Evolutionary conservation across 2,888 invertebrate genomes (phyloP), one percentile per base, ranked within the genome.

Genomic region (Tipula helvola): DNA sequence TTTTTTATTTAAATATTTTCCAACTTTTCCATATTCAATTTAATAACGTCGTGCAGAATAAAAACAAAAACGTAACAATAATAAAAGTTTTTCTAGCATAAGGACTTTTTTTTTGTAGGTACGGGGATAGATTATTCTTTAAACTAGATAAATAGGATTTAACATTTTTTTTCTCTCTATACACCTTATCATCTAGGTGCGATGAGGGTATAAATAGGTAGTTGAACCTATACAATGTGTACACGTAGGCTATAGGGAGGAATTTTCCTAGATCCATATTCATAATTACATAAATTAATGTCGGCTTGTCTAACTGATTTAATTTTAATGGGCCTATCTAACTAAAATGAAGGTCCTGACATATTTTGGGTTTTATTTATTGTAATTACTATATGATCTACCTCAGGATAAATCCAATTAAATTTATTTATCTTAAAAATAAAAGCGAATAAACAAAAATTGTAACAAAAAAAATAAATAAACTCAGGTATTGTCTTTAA

Each of bases 1-100:
- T 71, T 71, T 71, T 28, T 28, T 71, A 39, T 71, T 71, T 71
- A 8, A 28, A 71, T 71, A 71, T 71, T 71, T 71, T 71, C 71
- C 71, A 71, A 71, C 71, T 71, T 71, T 71, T 71, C 71, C 71
- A 71, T 71, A 71, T 71, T 71, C 71, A 71, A 71, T 71, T 71
- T 71, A 71, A 71, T 71, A 71, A 57, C 16, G 16, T 57, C 52
- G 52, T 71, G 12, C 28, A 71, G 28, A 71, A 28, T 2, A 71
- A 28, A 71, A 71, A 71, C 10, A 71, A 71, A 71, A 71, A 28
- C 71, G 71, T 71, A 71, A 71, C 71, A 71, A 71, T 52, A 52
- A 18, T 71, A 71, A 71, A 71, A 71, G 71, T 71, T 71, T 71
- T 28, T 28, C 71, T 71, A 71, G 71, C 71, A 71, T 71, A 71